Percentiles rank a stretch among this genome's conserved stretches.
phyloP scores from a whole-genome alignment of 2,888 invertebrate genomes.

The Mesoligia furuncula region DNA sequence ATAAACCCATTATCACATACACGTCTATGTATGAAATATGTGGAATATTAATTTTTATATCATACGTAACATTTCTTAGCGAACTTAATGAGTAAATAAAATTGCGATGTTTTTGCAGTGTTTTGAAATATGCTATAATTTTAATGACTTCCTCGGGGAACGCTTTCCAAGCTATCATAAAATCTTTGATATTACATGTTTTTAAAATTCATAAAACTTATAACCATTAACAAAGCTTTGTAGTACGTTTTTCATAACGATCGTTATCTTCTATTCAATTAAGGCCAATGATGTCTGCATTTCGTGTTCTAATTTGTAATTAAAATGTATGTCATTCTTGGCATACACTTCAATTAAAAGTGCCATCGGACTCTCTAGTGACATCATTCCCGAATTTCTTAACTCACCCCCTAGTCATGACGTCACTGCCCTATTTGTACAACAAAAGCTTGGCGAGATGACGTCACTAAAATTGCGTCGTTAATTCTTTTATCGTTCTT shows the following conservation, averaged over 20 bases:
- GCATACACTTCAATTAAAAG: slow-evolving; percentile 50
- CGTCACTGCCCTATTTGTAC: slow-evolving; percentile 46
- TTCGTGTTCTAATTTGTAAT: slow-evolving; percentile 43
- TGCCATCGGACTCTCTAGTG: slow-evolving; percentile 21
- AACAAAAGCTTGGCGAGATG: slow-evolving; percentile 43
- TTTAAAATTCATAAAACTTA: slow-evolving; percentile 14
- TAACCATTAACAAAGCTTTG: slow-evolving; percentile 1
- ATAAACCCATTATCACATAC: slow-evolving; percentile 59
- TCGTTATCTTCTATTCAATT: slow-evolving; percentile 53
- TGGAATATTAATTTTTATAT: slow-evolving; percentile 34
- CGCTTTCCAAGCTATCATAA: slow-evolving; percentile 2
- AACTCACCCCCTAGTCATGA: slow-evolving; percentile 39
- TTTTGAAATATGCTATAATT: slow-evolving; percentile 30
- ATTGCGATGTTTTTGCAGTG: slow-evolving; percentile 33
- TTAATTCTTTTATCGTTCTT: slow-evolving; percentile 27
- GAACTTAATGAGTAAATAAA: slow-evolving; percentile 12
- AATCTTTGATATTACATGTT: neutral
- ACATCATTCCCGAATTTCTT: slow-evolving; percentile 50
- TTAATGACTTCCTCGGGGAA: slow-evolving; percentile 49
- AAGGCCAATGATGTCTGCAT: slow-evolving; percentile 59
- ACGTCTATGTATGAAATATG: slow-evolving; percentile 22
- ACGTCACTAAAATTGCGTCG: slow-evolving; percentile 38
- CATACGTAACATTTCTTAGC: slow-evolving; percentile 19
- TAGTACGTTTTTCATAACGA: slow-evolving; percentile 13
- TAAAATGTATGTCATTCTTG: slow-evolving; percentile 55